Percentiles rank a stretch among this genome's conserved stretches.
Evolutionary conservation across 2,113 vertebrate genomes (phyloP).

Genomic region (Brachyhypopomus gauderio): DNA sequence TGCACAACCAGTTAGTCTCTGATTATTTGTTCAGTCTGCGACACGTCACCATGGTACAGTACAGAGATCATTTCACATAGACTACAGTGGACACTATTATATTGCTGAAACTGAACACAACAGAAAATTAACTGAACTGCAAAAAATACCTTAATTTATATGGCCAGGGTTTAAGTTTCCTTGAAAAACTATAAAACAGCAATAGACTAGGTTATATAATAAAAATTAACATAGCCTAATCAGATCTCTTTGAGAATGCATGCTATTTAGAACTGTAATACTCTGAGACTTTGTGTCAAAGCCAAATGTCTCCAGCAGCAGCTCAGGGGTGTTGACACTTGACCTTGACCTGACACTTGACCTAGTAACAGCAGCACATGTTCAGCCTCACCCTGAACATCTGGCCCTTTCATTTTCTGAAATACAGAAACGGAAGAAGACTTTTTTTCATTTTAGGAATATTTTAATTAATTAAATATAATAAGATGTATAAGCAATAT

Average conservation of each 20-base stretch:
- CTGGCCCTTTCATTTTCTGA: too few relatives aligned
- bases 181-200: neutral
- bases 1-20: conserved; percentile 28
- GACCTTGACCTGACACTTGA: too few relatives aligned
- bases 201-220: neutral
- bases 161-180: neutral
- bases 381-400: too few relatives aligned
- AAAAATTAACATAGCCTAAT: neutral
- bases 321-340: neutral
- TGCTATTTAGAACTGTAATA: too few relatives aligned
- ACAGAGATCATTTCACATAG: neutral
- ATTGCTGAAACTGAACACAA: too few relatives aligned
- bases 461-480: neutral
- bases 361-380: too few relatives aligned
- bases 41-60: neutral
- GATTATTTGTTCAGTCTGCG: conserved; percentile 14
- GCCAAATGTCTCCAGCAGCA: too few relatives aligned
- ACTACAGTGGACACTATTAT: neutral
- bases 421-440: neutral
- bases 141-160: too few relatives aligned
- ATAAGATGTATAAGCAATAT: conserved; percentile 37
- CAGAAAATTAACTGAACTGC: too few relatives aligned
- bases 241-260: too few relatives aligned
- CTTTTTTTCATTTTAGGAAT: neutral
- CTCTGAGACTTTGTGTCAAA: too few relatives aligned